phyloP scores from a whole-genome alignment of 1,140 invertebrate genomes.

The Popillia japonica region DNA sequence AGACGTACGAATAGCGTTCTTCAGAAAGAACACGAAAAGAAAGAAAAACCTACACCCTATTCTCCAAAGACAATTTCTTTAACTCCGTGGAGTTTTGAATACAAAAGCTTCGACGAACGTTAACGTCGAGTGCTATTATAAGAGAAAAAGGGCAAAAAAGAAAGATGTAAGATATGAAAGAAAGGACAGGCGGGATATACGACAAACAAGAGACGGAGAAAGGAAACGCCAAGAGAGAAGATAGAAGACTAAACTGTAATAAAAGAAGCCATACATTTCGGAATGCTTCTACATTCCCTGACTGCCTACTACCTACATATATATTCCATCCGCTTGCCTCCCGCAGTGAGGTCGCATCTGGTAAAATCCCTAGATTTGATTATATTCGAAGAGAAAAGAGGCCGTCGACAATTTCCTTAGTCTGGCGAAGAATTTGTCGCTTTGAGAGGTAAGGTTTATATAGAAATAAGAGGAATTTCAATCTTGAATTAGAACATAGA shows the following conservation, averaged over 20 bases:
- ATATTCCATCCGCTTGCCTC: conserved; percentile 25
- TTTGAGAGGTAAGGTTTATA: not conserved
- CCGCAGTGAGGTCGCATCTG: conserved; percentile 26
- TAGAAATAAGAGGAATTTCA: not conserved
- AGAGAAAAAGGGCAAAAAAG: not conserved
- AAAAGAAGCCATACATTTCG: conserved; percentile 30
- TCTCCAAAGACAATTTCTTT: not conserved
- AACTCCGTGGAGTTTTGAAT: not conserved
- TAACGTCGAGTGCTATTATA: conserved; percentile 18
- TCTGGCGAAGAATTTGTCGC: conserved; percentile 21
- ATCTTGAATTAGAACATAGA: not conserved
- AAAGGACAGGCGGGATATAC: not conserved
- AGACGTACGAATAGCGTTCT: too few species aligned
- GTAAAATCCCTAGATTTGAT: conserved; percentile 27
- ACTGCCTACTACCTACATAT: not conserved
- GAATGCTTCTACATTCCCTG: not conserved
- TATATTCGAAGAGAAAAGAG: conserved; percentile 27
- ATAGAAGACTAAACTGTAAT: conserved; percentile 25
- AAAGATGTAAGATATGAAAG: not conserved
- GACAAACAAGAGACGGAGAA: not conserved
- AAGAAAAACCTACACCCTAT: not conserved
- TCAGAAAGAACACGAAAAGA: too few species aligned
- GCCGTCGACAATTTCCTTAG: conserved; percentile 11
- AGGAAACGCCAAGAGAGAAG: not conserved
- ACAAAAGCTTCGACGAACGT: not conserved